phyloP scores from a whole-genome alignment of 2,797 vertebrate species.

The Bradypodion ventrale region DNA sequence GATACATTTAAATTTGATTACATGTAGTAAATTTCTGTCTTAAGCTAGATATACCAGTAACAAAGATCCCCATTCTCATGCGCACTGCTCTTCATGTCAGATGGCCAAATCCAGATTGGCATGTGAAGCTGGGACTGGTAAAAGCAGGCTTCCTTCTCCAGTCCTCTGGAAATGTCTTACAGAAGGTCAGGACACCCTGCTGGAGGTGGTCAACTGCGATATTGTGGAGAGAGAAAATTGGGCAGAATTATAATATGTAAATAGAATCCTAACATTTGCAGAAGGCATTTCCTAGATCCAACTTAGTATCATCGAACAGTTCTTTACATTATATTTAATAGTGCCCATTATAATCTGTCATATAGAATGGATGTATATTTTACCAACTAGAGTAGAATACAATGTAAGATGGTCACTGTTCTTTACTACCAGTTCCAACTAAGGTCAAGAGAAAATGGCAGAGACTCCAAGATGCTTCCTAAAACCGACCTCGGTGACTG shows the following conservation, averaged over 20 bases:
- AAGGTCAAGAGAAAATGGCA: neutral
- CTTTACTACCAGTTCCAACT: neutral
- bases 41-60: neutral
- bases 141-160: neutral
- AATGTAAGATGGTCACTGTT: neutral
- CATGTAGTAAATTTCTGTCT: neutral
- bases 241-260: neutral
- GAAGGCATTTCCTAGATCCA: neutral
- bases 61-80: neutral
- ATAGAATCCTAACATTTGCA: neutral
- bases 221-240: too few relatives aligned
- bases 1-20: neutral
- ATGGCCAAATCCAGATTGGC: neutral
- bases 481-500: neutral
- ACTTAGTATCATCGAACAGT: neutral
- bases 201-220: neutral
- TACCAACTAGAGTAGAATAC: neutral
- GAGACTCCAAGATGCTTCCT: neutral
- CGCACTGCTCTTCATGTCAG: neutral
- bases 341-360: too few relatives aligned
- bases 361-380: neutral
- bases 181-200: neutral
- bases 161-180: neutral
- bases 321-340: neutral
- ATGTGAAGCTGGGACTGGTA: neutral